A percentile compares a stretch with the other conserved stretches of the same genome.
phyloP scores from a whole-genome alignment of 2,888 invertebrate species.

The Thelaira solivaga region DNA sequence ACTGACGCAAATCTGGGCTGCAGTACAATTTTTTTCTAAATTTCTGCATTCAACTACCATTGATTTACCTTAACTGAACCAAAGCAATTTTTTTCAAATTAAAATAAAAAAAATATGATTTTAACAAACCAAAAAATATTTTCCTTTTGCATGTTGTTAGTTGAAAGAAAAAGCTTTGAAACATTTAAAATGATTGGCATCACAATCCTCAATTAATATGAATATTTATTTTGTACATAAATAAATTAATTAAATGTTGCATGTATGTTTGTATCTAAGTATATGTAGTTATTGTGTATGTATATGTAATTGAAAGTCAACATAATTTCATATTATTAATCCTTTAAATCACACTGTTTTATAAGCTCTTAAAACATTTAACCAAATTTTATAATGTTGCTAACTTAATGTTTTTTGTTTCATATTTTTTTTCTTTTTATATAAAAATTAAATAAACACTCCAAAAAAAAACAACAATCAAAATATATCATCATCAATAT shows the following conservation, averaged over 20 bases:
- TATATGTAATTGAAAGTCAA: slow-evolving; percentile 23
- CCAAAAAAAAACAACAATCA: slow-evolving; percentile 56
- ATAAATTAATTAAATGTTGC: slow-evolving; percentile 48
- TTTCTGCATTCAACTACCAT: no score
- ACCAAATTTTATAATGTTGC: slow-evolving; percentile 68
- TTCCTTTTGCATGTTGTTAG: slow-evolving; percentile 28
- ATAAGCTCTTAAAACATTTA: slow-evolving; percentile 7
- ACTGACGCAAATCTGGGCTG: no score
- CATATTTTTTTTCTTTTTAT: slow-evolving; percentile 75
- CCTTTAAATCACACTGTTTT: slow-evolving; percentile 25
- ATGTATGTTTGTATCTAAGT: slow-evolving; percentile 16
- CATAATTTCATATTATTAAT: slow-evolving; percentile 21
- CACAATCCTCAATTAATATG: not conserved
- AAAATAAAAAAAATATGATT: slow-evolving; percentile 2
- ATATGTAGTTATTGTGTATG: slow-evolving; percentile 45
- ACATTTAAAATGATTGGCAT: not conserved
- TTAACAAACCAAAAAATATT: slow-evolving; percentile 20
- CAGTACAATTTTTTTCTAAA: no score
- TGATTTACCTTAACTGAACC: not conserved
- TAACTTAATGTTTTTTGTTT: slow-evolving; percentile 76
- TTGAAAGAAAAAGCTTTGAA: not conserved
- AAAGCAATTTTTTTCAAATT: not conserved
- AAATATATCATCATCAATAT: slow-evolving; percentile 64
- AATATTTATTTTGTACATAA: slow-evolving; percentile 16
- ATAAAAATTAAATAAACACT: slow-evolving; percentile 62